Conservation (phyloP, 2,113 vertebrate genomes). For the Dicaeum eximium region DNA sequence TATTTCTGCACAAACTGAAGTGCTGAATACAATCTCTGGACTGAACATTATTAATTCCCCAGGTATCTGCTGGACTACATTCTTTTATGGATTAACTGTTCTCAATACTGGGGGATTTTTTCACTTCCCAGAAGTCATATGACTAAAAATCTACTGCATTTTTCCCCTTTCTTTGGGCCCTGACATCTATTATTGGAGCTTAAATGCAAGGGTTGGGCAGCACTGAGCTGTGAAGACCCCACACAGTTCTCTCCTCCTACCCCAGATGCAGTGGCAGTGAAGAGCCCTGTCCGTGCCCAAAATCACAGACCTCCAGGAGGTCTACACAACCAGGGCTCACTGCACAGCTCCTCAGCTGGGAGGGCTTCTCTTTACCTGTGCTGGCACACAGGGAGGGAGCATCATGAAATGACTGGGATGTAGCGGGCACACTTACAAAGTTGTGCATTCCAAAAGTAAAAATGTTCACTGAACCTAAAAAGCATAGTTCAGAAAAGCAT, state of each 20-base stretch:
- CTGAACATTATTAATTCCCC: neutral
- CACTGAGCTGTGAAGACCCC: neutral
- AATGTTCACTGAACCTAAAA: neutral
- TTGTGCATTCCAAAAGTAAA: neutral
- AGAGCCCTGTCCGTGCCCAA: neutral
- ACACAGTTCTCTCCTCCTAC: rapidly evolving
- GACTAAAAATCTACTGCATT: neutral
- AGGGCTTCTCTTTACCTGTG: neutral
- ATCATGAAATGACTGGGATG: neutral
- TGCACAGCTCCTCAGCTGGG: rapidly evolving
- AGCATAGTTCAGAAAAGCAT: neutral
- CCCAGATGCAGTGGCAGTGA: neutral
- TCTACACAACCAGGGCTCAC: neutral
- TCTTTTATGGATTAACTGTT: neutral
- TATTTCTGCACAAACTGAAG: neutral
- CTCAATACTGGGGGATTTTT: neutral
- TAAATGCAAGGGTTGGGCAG: neutral
- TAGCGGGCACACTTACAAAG: neutral
- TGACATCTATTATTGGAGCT: neutral
- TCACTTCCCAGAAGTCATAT: neutral
- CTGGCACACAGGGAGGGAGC: rapidly evolving
- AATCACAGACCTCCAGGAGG: neutral
- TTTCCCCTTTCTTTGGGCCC: neutral
- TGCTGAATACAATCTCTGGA: neutral
- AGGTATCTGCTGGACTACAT: neutral